Evolutionary conservation across 2,113 vertebrate genomes (phyloP).

Genomic region (Calypte anna): DNA sequence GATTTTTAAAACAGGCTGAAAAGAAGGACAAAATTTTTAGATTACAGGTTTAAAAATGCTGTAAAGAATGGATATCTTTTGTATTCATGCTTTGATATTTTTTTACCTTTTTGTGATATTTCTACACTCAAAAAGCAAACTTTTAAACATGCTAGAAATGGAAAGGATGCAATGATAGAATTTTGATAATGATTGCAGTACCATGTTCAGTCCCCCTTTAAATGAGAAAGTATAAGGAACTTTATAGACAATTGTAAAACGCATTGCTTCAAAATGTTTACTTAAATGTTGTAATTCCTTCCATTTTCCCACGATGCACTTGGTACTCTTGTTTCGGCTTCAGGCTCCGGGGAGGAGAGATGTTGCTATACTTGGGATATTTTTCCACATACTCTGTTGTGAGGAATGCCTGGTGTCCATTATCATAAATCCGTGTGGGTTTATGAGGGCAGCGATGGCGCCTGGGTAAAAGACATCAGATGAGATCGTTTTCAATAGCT

Average conservation of each 20-base stretch:
- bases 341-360: slow-evolving; percentile 72
- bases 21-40: background rate
- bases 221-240: background rate
- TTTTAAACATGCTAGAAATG: background rate
- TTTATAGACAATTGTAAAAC: background rate
- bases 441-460: slow-evolving; percentile 80
- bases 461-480: slow-evolving; percentile 67
- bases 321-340: slow-evolving; percentile 76
- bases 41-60: background rate
- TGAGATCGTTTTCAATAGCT: background rate
- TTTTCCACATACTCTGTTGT: slow-evolving; percentile 85
- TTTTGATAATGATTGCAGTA: background rate
- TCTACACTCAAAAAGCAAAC: background rate
- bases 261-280: slow-evolving; percentile 60
- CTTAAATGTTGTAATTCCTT: slow-evolving; percentile 84
- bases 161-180: background rate
- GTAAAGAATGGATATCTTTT: background rate
- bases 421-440: slow-evolving; percentile 75
- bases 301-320: slow-evolving; percentile 71
- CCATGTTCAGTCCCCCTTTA: background rate
- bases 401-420: slow-evolving; percentile 25
- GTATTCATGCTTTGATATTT: background rate
- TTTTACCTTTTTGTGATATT: background rate
- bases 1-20: background rate
- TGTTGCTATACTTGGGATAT: slow-evolving; percentile 74